These are phyloP conservation scores for Sorex araneus DNA, from an alignment of 2,113 vertebrate genomes.

Conservation along the genomic window DNA sequence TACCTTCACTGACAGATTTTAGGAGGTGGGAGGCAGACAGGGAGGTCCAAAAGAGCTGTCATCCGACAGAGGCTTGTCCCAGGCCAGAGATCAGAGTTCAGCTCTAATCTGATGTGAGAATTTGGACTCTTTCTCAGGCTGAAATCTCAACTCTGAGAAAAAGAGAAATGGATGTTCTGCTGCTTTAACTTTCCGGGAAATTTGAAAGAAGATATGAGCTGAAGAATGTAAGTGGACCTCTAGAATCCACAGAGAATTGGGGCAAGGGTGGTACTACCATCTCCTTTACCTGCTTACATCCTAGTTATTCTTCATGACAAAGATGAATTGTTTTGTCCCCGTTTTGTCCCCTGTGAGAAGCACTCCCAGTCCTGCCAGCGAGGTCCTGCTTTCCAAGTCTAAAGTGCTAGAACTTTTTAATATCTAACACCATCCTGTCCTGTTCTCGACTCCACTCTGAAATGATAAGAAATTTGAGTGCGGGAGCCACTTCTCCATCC, in stretches of 20 bases:
- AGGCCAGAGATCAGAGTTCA: not conserved
- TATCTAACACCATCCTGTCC: conserved; percentile 24
- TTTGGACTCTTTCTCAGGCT: not conserved
- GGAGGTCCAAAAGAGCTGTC: not conserved
- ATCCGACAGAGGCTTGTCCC: not conserved
- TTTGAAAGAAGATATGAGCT: not conserved
- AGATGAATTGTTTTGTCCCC: not conserved
- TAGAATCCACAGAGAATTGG: not conserved
- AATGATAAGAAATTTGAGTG: conserved; percentile 63
- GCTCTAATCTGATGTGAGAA: not conserved
- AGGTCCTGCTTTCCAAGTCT: conserved; percentile 35
- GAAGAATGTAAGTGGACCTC: not conserved
- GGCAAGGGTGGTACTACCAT: not conserved
- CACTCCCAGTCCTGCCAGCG: not conserved
- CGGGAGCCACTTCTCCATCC: conserved; percentile 73
- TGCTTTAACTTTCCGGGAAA: not conserved
- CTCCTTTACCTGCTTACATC: not conserved
- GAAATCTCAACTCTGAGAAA: not conserved
- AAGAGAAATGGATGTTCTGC: not conserved
- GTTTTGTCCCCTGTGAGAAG: not conserved
- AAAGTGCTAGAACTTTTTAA: conserved; percentile 51
- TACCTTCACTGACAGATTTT: not conserved
- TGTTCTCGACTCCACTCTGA: conserved; percentile 64
- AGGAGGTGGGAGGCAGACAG: not conserved
- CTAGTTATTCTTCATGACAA: not conserved